Percentiles rank a stretch among this genome's conserved stretches.
Evolutionary conservation across 2,888 invertebrate genomes (phyloP).

Genomic region (Pantelozetes paolii): DNA sequence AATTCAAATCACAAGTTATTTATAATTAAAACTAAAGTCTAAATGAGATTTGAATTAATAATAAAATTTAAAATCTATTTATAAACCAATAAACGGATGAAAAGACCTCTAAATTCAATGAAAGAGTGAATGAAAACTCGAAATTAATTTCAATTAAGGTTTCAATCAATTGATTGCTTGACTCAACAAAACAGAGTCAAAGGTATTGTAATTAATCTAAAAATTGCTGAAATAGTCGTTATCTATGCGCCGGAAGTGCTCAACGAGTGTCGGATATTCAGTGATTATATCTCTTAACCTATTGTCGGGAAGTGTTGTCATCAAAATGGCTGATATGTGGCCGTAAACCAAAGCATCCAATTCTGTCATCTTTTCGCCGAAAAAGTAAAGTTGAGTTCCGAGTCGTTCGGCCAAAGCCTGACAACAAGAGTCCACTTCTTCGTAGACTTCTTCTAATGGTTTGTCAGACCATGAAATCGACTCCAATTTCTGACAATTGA

Average conservation of each 20-base stretch:
- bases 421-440: constrained; percentile 75
- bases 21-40: not conserved
- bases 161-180: not conserved
- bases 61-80: not conserved
- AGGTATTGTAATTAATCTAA: not conserved
- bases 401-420: constrained; percentile 78
- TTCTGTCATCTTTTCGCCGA: constrained; percentile 67
- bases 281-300: constrained; percentile 74
- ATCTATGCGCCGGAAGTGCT: constrained; percentile 77
- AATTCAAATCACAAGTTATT: too few species aligned
- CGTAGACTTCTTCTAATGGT: constrained; percentile 49
- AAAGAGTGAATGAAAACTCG: not conserved
- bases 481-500: constrained; percentile 61
- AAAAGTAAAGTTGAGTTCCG: constrained; percentile 72
- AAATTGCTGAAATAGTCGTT: constrained; percentile 25
- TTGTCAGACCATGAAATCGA: constrained; percentile 79
- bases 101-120: not conserved
- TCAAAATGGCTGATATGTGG: constrained; percentile 89
- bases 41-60: not conserved
- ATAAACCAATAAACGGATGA: not conserved
- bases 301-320: constrained; percentile 78
- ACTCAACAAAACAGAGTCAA: not conserved
- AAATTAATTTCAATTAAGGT: not conserved
- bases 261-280: constrained; percentile 66
- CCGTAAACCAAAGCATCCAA: constrained; percentile 94